Base-by-base conservation (phyloP, 2,888 invertebrate species). In the Anarsia innoxiella region DNA sequence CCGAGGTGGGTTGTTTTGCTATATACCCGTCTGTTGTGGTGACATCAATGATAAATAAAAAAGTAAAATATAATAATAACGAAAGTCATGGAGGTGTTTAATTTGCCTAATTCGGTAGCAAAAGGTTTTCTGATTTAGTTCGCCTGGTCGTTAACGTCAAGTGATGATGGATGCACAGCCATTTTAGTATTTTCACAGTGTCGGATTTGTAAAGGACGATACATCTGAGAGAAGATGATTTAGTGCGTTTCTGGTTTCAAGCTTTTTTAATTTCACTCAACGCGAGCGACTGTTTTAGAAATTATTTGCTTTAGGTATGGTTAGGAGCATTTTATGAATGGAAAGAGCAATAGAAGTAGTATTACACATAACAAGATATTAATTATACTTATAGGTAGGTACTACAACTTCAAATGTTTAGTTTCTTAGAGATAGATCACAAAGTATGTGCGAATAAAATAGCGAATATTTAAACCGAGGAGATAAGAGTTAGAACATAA, bases 101-200 rank as follows among this genome's bases (percentile, higher is more conserved):
- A 31, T 36, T 40, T 26, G 14, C 35, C 32, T 32, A 36, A 40
- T 36, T 36, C 32, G 13, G 12, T 8, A 19, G 4, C 12, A 40
- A 40, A 36, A 36, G 14, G 36, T 32, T 38, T 28, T 13, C 36
- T 12, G 23, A 31, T 37, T 39, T 28, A 31, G 29, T 42, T 36
- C 16, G 14, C 3, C 8, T 12, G 27, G 41, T 41, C 44, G 36
- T 44, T 39, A 44, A 27, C 33, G 44, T 44, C 41, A 32, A 1
- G 2, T 14, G 16, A 37, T 37, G 39, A 42, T 42, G 27, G 34
- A 42, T 37, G 39, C 19, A 15, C 31, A 29, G 26, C 32, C 31
- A 37, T 37, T 42, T 37, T 28, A 11, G 23, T 29, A 30, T 39
- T 39, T 39, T 30, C 30, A 31, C 27, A 25, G 30, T 35, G 30